Percentiles rank a stretch among this genome's conserved stretches.
phyloP scores from a whole-genome alignment of 2,797 vertebrate species.

The Lutjanus campechanus region DNA sequence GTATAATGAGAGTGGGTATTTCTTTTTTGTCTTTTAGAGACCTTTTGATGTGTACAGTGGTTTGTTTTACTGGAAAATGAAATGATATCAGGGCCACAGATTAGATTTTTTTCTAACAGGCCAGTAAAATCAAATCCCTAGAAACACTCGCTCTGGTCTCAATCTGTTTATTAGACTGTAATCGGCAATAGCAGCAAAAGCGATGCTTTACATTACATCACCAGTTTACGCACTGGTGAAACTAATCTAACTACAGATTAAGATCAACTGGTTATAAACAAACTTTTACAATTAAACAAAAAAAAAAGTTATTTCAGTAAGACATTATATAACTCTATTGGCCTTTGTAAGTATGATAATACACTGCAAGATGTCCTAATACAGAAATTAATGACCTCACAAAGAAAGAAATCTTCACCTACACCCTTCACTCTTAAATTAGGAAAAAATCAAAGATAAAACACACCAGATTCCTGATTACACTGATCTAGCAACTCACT shows the following conservation, averaged over 20 bases:
- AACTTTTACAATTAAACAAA: background rate
- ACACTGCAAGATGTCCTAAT: background rate
- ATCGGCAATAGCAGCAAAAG: background rate
- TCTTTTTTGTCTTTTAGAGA: constrained; percentile 31
- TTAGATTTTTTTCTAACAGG: background rate
- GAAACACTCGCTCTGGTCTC: background rate
- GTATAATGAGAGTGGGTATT: constrained; percentile 66
- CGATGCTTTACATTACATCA: background rate
- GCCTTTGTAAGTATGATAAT: too few relatives aligned
- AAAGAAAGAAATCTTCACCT: background rate
- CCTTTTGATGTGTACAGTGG: background rate
- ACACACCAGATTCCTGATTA: background rate
- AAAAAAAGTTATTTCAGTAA: background rate
- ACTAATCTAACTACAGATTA: background rate
- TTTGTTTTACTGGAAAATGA: constrained; percentile 14
- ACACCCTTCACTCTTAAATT: background rate
- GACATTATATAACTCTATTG: background rate
- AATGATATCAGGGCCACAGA: background rate
- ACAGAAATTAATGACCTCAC: background rate
- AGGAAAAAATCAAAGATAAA: background rate
- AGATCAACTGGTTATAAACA: background rate
- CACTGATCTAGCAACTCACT: too few relatives aligned
- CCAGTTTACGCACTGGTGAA: background rate
- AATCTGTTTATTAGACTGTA: background rate
- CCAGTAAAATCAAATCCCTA: background rate